Conservation (phyloP, 2,888 invertebrate species). For the Eurois occulta region DNA sequence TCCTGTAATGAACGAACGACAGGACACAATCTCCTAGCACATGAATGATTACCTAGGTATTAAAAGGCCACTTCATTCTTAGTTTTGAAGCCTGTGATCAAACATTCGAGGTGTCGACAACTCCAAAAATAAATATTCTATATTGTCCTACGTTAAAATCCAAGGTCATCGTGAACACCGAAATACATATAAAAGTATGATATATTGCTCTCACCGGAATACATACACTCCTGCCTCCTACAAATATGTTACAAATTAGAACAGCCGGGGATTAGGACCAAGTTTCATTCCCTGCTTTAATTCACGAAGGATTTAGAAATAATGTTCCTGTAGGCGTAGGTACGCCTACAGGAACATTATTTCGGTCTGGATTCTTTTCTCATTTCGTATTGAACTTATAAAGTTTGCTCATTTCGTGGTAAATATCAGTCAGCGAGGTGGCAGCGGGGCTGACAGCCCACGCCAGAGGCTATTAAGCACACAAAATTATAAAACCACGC, state of each 20-base stretch:
- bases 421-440: not conserved
- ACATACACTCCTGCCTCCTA: constrained; percentile 7
- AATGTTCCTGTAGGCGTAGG: too few relatives aligned
- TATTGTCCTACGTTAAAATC: constrained; percentile 3
- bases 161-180: constrained; percentile 3
- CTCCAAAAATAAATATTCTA: not conserved
- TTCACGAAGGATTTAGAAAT: constrained; percentile 1
- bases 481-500: not conserved
- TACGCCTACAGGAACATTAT: not conserved
- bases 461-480: too few relatives aligned
- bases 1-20: too few relatives aligned
- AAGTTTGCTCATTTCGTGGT: not conserved
- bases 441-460: not conserved
- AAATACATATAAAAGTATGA: constrained; percentile 43
- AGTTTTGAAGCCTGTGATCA: not conserved
- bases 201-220: constrained; percentile 29
- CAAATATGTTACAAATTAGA: constrained; percentile 41
- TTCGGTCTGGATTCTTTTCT: not conserved
- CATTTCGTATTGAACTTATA: not conserved
- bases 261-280: constrained; percentile 18
- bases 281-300: constrained; percentile 20
- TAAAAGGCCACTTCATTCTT: not conserved
- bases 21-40: too few relatives aligned
- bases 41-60: not conserved
- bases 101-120: not conserved